These are phyloP conservation scores for Eupelmus urozonus DNA, from an alignment of 2,888 invertebrate species.

Conservation along the genomic window DNA sequence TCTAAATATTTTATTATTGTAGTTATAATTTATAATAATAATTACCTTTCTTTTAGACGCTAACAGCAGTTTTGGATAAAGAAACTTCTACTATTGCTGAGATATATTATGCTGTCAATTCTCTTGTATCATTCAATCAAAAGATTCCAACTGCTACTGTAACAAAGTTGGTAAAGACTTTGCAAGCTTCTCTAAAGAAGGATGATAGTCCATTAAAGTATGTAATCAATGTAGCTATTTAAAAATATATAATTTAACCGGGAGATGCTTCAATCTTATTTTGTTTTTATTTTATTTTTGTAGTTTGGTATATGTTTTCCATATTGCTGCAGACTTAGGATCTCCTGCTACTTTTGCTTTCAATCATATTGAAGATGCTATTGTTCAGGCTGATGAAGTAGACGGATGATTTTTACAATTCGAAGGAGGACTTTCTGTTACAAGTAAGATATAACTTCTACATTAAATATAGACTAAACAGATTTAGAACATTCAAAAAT, in stretches of 20 bases:
- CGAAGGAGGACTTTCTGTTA: constrained; percentile 92
- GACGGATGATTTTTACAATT: constrained; percentile 93
- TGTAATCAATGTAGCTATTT: too few species aligned
- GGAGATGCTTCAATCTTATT: not conserved
- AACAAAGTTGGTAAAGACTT: constrained; percentile 84
- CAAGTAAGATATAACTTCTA: constrained; percentile 74
- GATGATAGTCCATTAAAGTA: constrained; percentile 89
- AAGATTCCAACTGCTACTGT: constrained; percentile 80
- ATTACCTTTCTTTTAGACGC: constrained; percentile 61
- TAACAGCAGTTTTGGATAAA: constrained; percentile 82
- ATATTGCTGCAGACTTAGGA: constrained; percentile 87
- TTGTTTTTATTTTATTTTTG: constrained; percentile 41
- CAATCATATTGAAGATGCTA: constrained; percentile 92
- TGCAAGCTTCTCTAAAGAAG: constrained; percentile 88
- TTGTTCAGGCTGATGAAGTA: constrained; percentile 96
- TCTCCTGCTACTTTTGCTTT: constrained; percentile 83
- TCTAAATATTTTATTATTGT: constrained; percentile 7
- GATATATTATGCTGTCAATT: constrained; percentile 86
- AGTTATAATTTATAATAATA: constrained; percentile 23
- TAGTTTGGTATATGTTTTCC: constrained; percentile 91
- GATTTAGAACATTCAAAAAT: too few species aligned
- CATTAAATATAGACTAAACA: not conserved
- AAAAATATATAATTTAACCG: constrained; percentile 28
- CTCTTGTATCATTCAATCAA: constrained; percentile 84
- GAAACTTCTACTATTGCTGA: constrained; percentile 84